Evolutionary conservation across 2,888 invertebrate species (phyloP).

Genomic region (Zele albiditarsus): DNA sequence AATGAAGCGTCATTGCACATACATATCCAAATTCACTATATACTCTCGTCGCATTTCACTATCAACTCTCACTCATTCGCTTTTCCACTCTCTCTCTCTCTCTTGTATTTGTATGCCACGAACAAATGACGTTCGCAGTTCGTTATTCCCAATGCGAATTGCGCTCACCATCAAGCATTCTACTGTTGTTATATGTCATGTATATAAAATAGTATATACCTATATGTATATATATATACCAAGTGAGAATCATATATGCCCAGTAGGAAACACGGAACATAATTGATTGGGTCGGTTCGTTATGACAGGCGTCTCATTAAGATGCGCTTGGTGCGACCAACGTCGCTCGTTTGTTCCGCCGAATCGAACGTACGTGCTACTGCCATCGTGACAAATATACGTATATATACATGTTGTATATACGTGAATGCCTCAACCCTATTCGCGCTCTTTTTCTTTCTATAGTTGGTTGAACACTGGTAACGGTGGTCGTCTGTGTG

Average conservation of each 20-base stretch:
- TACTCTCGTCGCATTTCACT: not conserved
- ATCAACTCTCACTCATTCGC: not conserved
- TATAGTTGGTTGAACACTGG: conserved; percentile 19
- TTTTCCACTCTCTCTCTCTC: not conserved
- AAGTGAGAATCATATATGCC: not conserved
- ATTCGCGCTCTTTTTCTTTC: conserved; percentile 8
- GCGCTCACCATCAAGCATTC: conserved; percentile 44
- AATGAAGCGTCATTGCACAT: conserved; percentile 18
- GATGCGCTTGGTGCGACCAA: conserved; percentile 63
- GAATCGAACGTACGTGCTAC: conserved; percentile 54
- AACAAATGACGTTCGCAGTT: conserved; percentile 54
- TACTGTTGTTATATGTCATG: not conserved
- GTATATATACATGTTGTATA: conserved; percentile 10
- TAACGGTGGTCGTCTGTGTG: conserved; percentile 5
- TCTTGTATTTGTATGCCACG: not conserved
- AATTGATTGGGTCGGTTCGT: conserved; percentile 70
- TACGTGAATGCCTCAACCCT: conserved; percentile 8
- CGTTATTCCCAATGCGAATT: conserved; percentile 65
- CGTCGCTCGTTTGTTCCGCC: conserved; percentile 63
- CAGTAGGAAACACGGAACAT: conserved; percentile 48
- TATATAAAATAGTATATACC: not conserved
- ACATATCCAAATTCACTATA: not conserved
- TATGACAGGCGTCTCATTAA: conserved; percentile 70
- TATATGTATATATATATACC: not conserved
- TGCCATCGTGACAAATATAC: conserved; percentile 28